Base-by-base conservation (phyloP, 2,888 invertebrate genomes). In the Masnerella sp. region DNA sequence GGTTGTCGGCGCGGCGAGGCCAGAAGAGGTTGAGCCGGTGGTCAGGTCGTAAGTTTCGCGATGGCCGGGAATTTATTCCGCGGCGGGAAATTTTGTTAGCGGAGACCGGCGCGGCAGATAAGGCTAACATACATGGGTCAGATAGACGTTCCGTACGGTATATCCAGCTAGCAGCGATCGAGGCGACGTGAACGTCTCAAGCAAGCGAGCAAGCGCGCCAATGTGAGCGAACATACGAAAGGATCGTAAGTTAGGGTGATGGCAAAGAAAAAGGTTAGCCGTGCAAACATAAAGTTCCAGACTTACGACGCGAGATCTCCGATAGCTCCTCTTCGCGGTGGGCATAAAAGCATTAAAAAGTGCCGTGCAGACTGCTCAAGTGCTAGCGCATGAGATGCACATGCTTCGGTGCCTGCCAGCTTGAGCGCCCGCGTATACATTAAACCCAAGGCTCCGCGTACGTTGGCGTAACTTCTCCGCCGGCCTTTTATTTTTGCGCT, bases 231-330 rank as follows among this genome's bases (percentile, higher is more conserved):
- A 79, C 80, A 80, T 84, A 81, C 84, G 81, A 82, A 82, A 82
- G 85, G 84, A 87, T 85, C 85, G 86, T 87, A 87, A 86, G 87
- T 87, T 87, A 87, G 84, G 86, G 81, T 82, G 84, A 84, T 83
- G 83, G 84, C 82, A 79, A 82, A 83, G 83, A 82, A 82, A 83
- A 84, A 85, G 85, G 85, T 87, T 86, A 84, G 86, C 87, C 85
- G 85, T 83, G 81, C 83, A 82, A 84, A 87, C 87, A 87, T 87
- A 87, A 87, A 87, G 87, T 87, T 86, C 84, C 86, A 86, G 87
- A 87, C 87, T 87, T 87, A 87, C 87, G 87, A 85, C 86, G 83
- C 84, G 81, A 87, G 87, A 87, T 87, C 83, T 84, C 79, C 86
- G 87, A 87, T 87, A 87, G 87, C 86, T 87, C 82, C 84, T 78